phyloP scores from a whole-genome alignment of 1,140 invertebrate genomes.

The Plectrocnemia conspersa region DNA sequence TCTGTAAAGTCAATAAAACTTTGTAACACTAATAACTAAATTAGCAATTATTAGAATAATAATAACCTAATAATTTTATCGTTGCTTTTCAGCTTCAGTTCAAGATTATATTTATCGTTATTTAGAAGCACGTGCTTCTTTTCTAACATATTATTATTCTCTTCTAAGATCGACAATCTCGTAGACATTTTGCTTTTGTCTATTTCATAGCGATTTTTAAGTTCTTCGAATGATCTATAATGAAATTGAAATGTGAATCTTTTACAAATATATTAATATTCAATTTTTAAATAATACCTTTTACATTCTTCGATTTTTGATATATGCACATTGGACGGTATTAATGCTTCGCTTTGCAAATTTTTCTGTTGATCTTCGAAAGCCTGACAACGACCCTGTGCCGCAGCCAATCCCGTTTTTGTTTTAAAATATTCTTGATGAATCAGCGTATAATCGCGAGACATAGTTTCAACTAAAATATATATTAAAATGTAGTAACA shows the following conservation, averaged over 20 bases:
- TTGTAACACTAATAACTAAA: neutral
- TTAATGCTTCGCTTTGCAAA: conserved; percentile 17
- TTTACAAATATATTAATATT: neutral
- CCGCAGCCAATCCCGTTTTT: conserved; percentile 41
- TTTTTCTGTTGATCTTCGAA: conserved; percentile 26
- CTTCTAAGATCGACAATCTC: conserved; percentile 20
- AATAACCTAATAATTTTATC: conserved; percentile 25
- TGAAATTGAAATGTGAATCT: neutral
- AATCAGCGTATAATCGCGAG: conserved; percentile 48
- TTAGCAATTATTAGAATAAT: neutral
- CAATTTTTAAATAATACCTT: conserved; percentile 16
- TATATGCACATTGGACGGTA: conserved; percentile 23
- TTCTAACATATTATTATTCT: conserved; percentile 22
- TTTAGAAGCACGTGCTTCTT: conserved; percentile 21
- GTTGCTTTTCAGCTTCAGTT: conserved; percentile 24
- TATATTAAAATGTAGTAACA: neutral
- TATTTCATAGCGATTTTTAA: conserved; percentile 29
- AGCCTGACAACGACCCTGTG: conserved; percentile 27
- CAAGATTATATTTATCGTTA: conserved; percentile 24
- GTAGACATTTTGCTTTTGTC: conserved; percentile 22
- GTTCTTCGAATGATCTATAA: conserved; percentile 30
- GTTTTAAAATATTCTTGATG: conserved; percentile 48
- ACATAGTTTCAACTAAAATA: conserved; percentile 45
- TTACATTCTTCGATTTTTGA: conserved; percentile 29
- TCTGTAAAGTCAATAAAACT: conserved; percentile 14